Evolutionary conservation across 2,113 vertebrate genomes (phyloP).

Genomic region (Azemiops feae): DNA sequence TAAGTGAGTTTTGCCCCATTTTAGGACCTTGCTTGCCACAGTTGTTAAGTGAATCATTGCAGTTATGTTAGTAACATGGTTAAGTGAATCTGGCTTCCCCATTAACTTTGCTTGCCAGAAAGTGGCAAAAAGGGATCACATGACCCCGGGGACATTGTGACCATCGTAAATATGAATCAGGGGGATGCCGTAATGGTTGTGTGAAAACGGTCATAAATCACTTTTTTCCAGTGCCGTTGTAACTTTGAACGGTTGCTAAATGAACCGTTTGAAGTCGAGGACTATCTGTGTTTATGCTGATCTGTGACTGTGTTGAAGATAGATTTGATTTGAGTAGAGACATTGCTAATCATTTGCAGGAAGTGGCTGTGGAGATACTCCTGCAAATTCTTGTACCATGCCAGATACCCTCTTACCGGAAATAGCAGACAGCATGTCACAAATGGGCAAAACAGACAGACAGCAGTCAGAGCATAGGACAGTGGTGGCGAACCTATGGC

Average conservation of each 20-base stretch:
- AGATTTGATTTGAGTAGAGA: background rate
- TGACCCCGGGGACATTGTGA: background rate
- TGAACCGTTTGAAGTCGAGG: background rate
- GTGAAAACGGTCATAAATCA: background rate
- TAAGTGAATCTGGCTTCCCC: background rate
- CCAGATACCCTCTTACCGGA: background rate
- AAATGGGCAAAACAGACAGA: background rate
- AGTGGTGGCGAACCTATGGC: too few species aligned
- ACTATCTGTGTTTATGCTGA: background rate
- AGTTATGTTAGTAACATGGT: background rate
- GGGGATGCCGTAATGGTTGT: background rate
- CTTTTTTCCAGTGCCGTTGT: background rate
- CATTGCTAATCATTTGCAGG: background rate
- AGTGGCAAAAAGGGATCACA: background rate
- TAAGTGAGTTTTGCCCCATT: background rate
- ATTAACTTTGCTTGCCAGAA: background rate
- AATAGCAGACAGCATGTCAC: background rate
- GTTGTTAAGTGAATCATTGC: background rate
- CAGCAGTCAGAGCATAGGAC: background rate
- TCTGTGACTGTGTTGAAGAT: background rate
- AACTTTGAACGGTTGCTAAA: background rate
- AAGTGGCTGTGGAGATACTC: background rate
- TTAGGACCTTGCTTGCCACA: background rate
- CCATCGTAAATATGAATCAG: background rate
- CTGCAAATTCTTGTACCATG: background rate